These are phyloP conservation scores for Cotesia glomerata DNA, from an alignment of 1,140 invertebrate species.

Conservation along the genomic window DNA sequence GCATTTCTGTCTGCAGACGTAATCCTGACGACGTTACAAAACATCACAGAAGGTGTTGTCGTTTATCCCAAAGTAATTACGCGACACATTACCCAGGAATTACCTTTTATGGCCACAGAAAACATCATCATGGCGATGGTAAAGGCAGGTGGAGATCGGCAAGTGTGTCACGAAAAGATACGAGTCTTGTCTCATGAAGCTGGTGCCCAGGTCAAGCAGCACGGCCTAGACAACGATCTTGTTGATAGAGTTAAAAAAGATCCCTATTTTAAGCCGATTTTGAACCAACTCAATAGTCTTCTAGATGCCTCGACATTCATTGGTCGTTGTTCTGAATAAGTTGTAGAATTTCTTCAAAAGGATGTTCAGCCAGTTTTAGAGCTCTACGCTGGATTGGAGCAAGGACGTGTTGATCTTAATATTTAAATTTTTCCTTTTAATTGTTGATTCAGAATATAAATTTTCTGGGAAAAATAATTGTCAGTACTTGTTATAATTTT, in stretches of 20 bases:
- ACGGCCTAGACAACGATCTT: constrained; percentile 91
- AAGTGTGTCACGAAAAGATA: constrained; percentile 94
- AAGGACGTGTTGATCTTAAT: constrained; percentile 58
- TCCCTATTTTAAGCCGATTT: constrained; percentile 86
- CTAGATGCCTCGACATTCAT: constrained; percentile 87
- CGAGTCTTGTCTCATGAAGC: constrained; percentile 91
- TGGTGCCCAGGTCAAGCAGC: constrained; percentile 84
- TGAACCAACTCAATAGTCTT: constrained; percentile 75
- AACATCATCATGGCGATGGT: constrained; percentile 99
- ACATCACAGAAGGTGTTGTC: constrained; percentile 90
- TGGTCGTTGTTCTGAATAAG: constrained; percentile 88
- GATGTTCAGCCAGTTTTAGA: constrained; percentile 80
- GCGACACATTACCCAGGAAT: constrained; percentile 83
- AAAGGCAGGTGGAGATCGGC: constrained; percentile 89
- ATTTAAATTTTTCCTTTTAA: constrained; percentile 58
- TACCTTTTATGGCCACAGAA: constrained; percentile 97
- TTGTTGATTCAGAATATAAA: too few species aligned
- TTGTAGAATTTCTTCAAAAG: constrained; percentile 77
- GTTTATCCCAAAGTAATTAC: constrained; percentile 94
- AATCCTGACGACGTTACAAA: constrained; percentile 86
- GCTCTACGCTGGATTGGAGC: constrained; percentile 68
- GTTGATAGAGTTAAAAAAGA: constrained; percentile 81
- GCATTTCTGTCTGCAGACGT: constrained; percentile 93
- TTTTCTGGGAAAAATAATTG: not conserved
- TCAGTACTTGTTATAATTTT: not conserved